A percentile compares a stretch with the other conserved stretches of the same genome.
These are phyloP conservation scores for Argyresthia goedartella DNA, from an alignment of 2,888 invertebrate species.

Conservation along the genomic window DNA sequence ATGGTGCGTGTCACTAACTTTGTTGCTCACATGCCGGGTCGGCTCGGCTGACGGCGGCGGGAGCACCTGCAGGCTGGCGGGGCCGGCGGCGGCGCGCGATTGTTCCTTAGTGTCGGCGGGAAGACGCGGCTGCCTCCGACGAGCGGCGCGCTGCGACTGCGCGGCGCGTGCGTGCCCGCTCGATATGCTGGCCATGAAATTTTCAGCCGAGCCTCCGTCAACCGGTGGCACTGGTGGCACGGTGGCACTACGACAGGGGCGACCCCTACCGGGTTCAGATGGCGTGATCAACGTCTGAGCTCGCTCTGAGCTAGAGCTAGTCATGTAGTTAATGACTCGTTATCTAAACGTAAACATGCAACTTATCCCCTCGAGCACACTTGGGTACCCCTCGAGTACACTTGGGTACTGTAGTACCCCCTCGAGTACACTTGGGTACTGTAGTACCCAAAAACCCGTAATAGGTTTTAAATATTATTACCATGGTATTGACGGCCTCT, in stretches of 20 bases:
- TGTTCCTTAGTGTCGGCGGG: neutral
- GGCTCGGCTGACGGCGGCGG: constrained; percentile 12
- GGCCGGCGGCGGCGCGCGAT: constrained; percentile 19
- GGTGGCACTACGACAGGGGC: neutral
- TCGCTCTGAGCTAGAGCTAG: no score
- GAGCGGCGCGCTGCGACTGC: constrained; percentile 49
- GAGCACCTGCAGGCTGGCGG: constrained; percentile 24
- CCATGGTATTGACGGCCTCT: no score
- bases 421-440: no score
- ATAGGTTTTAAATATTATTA: no score
- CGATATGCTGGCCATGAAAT: constrained; percentile 68
- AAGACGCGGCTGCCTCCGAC: constrained; percentile 22
- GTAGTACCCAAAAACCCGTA: no score
- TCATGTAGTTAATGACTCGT: no score
- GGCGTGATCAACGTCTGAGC: no score
- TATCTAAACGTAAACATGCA: no score
- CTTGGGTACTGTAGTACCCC: no score
- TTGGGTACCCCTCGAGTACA: no score
- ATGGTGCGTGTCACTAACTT: constrained; percentile 32
- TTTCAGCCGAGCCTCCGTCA: constrained; percentile 62
- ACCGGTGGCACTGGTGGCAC: constrained; percentile 37
- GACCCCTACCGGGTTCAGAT: neutral
- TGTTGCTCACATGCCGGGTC: neutral
- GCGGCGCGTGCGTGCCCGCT: constrained; percentile 38
- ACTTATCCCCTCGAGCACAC: no score